Conservation (phyloP, 2,113 vertebrate genomes). For the Sylvia atricapilla region DNA sequence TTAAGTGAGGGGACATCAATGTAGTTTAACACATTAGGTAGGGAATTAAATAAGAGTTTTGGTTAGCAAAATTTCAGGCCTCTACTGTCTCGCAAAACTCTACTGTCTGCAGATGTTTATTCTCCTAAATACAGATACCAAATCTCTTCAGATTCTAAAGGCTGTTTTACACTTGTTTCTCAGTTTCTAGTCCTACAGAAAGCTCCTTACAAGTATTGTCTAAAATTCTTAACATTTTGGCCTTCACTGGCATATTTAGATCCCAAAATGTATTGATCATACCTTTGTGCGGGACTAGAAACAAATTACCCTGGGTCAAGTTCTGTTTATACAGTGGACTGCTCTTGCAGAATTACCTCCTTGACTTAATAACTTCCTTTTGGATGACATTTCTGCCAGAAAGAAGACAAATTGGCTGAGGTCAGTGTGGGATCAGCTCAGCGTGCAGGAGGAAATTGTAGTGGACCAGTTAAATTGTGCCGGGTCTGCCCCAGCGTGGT, state of each 20-base stretch:
- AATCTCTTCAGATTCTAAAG: background rate
- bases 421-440: slow-evolving; percentile 76
- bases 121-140: background rate
- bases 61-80: background rate
- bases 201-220: background rate
- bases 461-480: slow-evolving; percentile 75
- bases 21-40: background rate
- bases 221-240: background rate
- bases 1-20: background rate
- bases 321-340: slow-evolving; percentile 81
- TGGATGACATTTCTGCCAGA: slow-evolving; percentile 77
- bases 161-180: background rate
- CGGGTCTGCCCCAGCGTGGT: slow-evolving; percentile 4
- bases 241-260: slow-evolving; percentile 19
- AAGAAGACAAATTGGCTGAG: slow-evolving; percentile 81
- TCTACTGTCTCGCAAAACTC: background rate
- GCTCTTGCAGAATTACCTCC: slow-evolving; percentile 78
- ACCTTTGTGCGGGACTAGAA: slow-evolving; percentile 70
- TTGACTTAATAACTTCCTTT: slow-evolving; percentile 89
- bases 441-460: slow-evolving; percentile 80
- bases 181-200: background rate
- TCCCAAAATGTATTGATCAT: slow-evolving; percentile 13
- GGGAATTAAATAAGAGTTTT: background rate
- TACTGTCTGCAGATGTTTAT: background rate
- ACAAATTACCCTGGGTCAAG: slow-evolving; percentile 80